Evolutionary conservation across 2,888 invertebrate genomes (phyloP).

Genomic region (Aphodius granarius): DNA sequence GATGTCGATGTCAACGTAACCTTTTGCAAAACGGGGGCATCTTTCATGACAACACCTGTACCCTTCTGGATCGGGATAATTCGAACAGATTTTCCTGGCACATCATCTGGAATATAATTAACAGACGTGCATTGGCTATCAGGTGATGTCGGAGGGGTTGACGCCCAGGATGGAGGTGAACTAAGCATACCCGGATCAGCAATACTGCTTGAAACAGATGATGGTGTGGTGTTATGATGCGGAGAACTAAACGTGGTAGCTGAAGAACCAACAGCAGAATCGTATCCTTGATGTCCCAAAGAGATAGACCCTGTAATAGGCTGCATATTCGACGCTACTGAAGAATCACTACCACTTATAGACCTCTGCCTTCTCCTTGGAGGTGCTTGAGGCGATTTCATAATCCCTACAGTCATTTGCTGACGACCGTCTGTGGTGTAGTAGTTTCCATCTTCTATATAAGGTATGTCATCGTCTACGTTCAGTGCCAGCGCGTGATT

Average conservation of each 20-base stretch:
- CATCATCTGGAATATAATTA: conserved; percentile 59
- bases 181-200: conserved; percentile 53
- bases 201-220: conserved; percentile 46
- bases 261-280: conserved; percentile 69
- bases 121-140: conserved; percentile 59
- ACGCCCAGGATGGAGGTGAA: conserved; percentile 62
- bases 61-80: conserved; percentile 28
- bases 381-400: conserved; percentile 44
- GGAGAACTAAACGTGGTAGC: conserved; percentile 60
- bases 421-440: conserved; percentile 42
- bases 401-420: conserved; percentile 50
- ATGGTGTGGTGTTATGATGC: conserved; percentile 53
- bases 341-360: conserved; percentile 57
- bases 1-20: conserved; percentile 66
- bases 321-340: conserved; percentile 49
- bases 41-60: conserved; percentile 42
- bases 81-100: conserved; percentile 35
- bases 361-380: conserved; percentile 57
- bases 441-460: conserved; percentile 62
- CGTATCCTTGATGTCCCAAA: conserved; percentile 53
- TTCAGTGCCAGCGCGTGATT: conserved; percentile 53
- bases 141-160: conserved; percentile 61
- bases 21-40: conserved; percentile 55
- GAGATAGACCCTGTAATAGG: conserved; percentile 52
- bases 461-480: conserved; percentile 69